Base-by-base conservation (phyloP, 1,140 invertebrate genomes). In the Lucilia sericata region DNA sequence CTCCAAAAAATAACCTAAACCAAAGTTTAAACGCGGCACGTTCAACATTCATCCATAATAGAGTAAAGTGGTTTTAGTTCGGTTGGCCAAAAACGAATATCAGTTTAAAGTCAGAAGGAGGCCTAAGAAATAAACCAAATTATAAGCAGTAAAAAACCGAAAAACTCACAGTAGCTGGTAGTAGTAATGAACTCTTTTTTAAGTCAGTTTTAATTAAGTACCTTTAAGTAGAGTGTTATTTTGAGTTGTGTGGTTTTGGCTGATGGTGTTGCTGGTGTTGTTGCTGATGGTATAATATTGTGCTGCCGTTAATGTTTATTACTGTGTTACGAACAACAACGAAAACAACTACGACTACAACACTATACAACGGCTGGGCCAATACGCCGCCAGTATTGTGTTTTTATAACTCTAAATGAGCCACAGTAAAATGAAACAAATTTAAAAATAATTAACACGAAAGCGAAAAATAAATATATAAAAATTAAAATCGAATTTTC, bases 201-300 rank as follows among this genome's bases (percentile, higher is more conserved):
- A 88, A 90, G 88, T 87, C 88, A 88, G 86, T 88, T 90, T 90
- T 90, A 90, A 90, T 90, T 89, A 90, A 87, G 88, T 86, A 86
- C 74, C 85, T 80, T 80, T 80, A 80, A 25, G 42, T 80, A 80
- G 76, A 80, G 65, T 70, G 65, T 70, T 70, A 60, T 70, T 70
- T 70, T 70, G 65, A 70, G 65, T 70, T 70, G 65, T 70, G 65
- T 70, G 65, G 65, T n/a, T 17, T 60, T 60, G n/a, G 0, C 55
- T n/a, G n/a, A 1, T 21, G 60, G 49, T 51, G 49, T 4, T 51
- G 49, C 5, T 55, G 51, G 49, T 70, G 19, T 70, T 70, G 65
- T 21, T 70, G 65, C 21, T 70, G 65, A 17, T 70, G 55, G 55
- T 60, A 42, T 60, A 60, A n/a, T 42, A 7, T 60, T n/a, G 55